phyloP scores from a whole-genome alignment of 2,888 invertebrate species.

The Stictocephala bisonia region DNA sequence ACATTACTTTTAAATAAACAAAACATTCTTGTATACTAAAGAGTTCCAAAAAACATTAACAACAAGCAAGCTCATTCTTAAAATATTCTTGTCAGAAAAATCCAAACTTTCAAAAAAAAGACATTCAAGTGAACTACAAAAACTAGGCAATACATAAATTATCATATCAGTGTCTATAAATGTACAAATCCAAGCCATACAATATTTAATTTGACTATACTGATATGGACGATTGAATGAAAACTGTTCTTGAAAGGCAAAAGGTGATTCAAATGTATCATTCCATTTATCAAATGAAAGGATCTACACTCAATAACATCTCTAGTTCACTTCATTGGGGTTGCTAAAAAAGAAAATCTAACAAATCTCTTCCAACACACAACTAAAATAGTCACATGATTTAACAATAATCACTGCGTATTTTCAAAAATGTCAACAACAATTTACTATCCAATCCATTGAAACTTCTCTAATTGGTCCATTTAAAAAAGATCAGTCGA shows the following conservation, averaged over 20 bases:
- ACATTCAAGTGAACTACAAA: constrained; percentile 18
- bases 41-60: neutral
- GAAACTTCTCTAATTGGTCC: constrained; percentile 44
- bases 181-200: constrained; percentile 30
- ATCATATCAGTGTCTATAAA: neutral
- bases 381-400: constrained; percentile 31
- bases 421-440: constrained; percentile 37
- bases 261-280: constrained; percentile 34
- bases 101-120: constrained; percentile 15
- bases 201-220: constrained; percentile 25
- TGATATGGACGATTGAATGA: constrained; percentile 20
- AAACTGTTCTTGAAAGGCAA: constrained; percentile 32
- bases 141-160: constrained; percentile 11
- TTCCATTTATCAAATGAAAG: neutral
- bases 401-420: constrained; percentile 33
- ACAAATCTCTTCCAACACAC: constrained; percentile 31
- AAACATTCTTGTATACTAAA: constrained; percentile 12
- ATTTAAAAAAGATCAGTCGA: constrained; percentile 41
- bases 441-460: constrained; percentile 42
- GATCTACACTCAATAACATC: constrained; percentile 1
- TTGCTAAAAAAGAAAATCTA: constrained; percentile 33
- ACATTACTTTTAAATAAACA: constrained; percentile 1
- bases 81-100: constrained; percentile 33
- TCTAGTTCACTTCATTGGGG: constrained; percentile 36
- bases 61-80: constrained; percentile 21